phyloP scores from a whole-genome alignment of 92 coral and sea anemone species.

The Epizoanthus rinbou region DNA sequence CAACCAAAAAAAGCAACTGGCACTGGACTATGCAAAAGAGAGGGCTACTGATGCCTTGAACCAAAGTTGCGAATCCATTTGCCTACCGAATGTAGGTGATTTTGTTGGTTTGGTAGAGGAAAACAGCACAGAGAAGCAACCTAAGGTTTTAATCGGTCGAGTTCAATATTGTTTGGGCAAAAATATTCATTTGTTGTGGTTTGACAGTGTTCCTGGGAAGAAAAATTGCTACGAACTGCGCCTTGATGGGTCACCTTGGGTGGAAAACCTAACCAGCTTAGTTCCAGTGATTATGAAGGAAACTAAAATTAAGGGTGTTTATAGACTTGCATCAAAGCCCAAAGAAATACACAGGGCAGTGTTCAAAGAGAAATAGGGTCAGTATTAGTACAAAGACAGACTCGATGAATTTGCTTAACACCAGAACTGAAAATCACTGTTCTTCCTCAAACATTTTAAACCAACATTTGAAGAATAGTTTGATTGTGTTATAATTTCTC shows the following conservation, averaged over 20 bases:
- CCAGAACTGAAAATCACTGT: too few relatives aligned
- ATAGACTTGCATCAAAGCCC: slow-evolving; percentile 26
- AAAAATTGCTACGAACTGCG: slow-evolving; percentile 17
- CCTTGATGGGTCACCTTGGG: slow-evolving; percentile 1
- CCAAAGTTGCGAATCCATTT: slow-evolving; percentile 6
- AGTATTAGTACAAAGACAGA: too few relatives aligned
- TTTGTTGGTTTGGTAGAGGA: slow-evolving; percentile 6
- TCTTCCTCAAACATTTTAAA: too few relatives aligned
- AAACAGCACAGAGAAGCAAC: slow-evolving; percentile 13
- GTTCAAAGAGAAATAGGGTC: too few relatives aligned
- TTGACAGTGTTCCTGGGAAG: not conserved
- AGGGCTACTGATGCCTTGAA: not conserved
- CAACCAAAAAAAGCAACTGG: slow-evolving; percentile 16
- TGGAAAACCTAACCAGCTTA: slow-evolving; percentile 6
- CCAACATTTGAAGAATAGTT: too few relatives aligned
- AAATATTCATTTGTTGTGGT: slow-evolving; percentile 12
- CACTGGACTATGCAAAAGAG: slow-evolving; percentile 10
- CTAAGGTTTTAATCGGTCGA: slow-evolving; percentile 17
- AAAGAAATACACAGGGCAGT: slow-evolving; percentile 13
- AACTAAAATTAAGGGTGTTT: not conserved
- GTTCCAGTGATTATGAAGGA: slow-evolving; percentile 8
- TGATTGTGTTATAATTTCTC: too few relatives aligned
- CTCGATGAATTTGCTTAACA: too few relatives aligned
- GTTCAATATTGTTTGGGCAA: not conserved
- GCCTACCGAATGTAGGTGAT: slow-evolving; percentile 1